Conservation (phyloP, 2,797 vertebrate genomes). For the Takifugu rubripes region DNA sequence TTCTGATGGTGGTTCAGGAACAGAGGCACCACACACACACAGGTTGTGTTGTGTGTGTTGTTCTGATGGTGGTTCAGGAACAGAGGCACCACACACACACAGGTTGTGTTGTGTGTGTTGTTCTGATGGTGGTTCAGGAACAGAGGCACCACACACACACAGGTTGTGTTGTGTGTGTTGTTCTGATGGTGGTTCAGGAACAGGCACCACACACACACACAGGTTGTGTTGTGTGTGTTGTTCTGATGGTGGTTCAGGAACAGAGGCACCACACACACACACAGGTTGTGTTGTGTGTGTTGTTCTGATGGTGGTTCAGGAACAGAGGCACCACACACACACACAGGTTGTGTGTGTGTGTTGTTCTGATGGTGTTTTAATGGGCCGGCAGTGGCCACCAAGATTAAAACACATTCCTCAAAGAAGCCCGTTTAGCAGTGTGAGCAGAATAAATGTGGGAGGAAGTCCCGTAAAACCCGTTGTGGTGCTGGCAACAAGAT, state of each 20-base stretch:
- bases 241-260: too few relatives aligned
- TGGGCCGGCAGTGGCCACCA: too few relatives aligned
- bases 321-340: too few relatives aligned
- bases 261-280: too few relatives aligned
- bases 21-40: neutral
- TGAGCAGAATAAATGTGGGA: constrained; percentile 36
- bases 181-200: neutral
- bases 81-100: too few relatives aligned
- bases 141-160: neutral
- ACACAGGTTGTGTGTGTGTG: too few relatives aligned
- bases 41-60: too few relatives aligned
- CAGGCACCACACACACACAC: neutral
- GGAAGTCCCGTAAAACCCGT: constrained; percentile 55
- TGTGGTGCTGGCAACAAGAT: constrained; percentile 25
- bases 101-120: constrained; percentile 1
- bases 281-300: neutral
- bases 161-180: neutral
- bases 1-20: neutral
- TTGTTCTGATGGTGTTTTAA: neutral
- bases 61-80: too few relatives aligned
- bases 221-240: too few relatives aligned
- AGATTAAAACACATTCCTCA: neutral
- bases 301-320: too few relatives aligned
- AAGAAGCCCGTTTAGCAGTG: constrained; percentile 33
- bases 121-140: neutral